Percentiles rank a stretch among this genome's conserved stretches.
Evolutionary conservation across 2,113 vertebrate genomes (phyloP).

Genomic region (Pelvicachromis taeniatus): DNA sequence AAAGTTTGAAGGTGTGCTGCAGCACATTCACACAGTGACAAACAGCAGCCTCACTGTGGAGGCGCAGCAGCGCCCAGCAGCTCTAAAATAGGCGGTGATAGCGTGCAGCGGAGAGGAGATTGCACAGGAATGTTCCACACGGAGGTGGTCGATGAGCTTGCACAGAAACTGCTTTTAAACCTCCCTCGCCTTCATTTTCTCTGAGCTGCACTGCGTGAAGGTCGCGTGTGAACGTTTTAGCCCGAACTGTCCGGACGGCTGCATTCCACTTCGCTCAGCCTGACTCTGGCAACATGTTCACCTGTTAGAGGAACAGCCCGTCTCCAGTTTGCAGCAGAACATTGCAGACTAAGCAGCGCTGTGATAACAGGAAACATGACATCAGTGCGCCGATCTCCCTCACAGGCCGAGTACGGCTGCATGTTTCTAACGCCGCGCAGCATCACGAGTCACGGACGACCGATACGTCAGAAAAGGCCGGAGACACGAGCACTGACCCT

Average conservation of each 20-base stretch:
- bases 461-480: not conserved
- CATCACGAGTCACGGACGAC: too few species aligned
- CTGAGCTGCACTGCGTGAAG: rapidly evolving
- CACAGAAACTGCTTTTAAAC: not conserved
- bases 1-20: rapidly evolving
- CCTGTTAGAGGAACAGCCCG: not conserved
- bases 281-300: not conserved
- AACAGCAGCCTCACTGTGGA: not conserved
- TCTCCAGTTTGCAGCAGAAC: not conserved
- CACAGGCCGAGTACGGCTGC: not conserved
- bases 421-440: not conserved
- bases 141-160: not conserved
- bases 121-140: slow-evolving; percentile 51
- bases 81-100: slow-evolving; percentile 54
- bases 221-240: rapidly evolving
- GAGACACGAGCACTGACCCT: not conserved
- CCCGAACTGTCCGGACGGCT: not conserved
- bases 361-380: not conserved
- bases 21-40: not conserved
- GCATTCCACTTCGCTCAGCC: rapidly evolving
- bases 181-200: not conserved
- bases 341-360: not conserved
- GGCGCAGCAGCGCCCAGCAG: not conserved
- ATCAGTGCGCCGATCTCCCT: not conserved
- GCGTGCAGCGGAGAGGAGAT: slow-evolving; percentile 22